Base-by-base conservation (phyloP, 2,888 invertebrate species). In the Harpalus rufipes region DNA sequence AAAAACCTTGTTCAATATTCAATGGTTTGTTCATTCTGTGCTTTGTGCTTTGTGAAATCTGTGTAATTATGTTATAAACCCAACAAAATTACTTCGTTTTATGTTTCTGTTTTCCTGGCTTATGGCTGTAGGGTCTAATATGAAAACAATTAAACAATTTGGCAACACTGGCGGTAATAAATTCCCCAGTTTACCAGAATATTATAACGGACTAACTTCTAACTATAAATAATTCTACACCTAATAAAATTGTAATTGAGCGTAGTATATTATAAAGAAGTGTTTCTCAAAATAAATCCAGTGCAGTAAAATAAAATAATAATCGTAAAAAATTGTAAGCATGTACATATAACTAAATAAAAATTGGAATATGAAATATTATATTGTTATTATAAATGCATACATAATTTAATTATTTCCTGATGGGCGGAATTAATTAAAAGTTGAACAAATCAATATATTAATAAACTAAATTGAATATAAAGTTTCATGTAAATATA, bases 201-300 rank as follows among this genome's bases (percentile, higher is more conserved):
- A 59, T 80, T 14, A 59, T 61, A 80, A 32, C 41, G 51, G 21
- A 81, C 25, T 25, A 81, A 21, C 44, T 41, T 58, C 59, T 32
- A 56, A 25, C 72, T 72, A 83, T 83, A 83, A 76, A 83, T 83
- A 74, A 83, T 83, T 83, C 25, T 44, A 41, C 68, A 61, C 58
- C 18, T 59, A 83, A 83, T 82, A 65, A 82, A 82, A 82, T 41
- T 59, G 76, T 59, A 83, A 83, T 83, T 83, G 76, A 83, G 74
- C 18, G 32, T 32, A 32, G 32, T 6, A 32, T 5, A 32, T 32
- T 32, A 25, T 25, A 6, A 6, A 32, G 32, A 32, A 32, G 32
- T 32, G 32, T 4, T 32, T 32, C 5, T 32, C 32, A n/a, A n/a
- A n/a, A n/a, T n/a, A n/a, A n/a, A n/a, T n/a, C n/a, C n/a, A n/a